These are phyloP conservation scores for Clusia tigrina DNA, from an alignment of 2,888 invertebrate genomes.

Conservation along the genomic window DNA sequence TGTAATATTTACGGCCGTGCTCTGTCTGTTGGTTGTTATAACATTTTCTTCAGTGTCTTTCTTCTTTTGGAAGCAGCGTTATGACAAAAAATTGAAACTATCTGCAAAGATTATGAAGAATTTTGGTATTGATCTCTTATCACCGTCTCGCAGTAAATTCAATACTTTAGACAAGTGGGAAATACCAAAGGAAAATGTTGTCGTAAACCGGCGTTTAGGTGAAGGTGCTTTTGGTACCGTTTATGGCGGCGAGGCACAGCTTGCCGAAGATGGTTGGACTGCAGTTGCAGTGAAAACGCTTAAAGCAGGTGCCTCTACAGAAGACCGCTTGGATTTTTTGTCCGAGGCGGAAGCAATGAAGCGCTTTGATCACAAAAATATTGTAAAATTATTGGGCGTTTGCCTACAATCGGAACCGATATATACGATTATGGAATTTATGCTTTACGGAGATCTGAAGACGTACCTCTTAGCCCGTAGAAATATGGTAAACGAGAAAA, in stretches of 20 bases:
- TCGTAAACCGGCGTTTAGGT: slow-evolving; percentile 84
- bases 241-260: slow-evolving; percentile 82
- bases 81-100: slow-evolving; percentile 72
- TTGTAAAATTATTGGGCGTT: slow-evolving; percentile 84
- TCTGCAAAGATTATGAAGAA: slow-evolving; percentile 76
- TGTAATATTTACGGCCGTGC: slow-evolving; percentile 70
- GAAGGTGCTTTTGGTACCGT: slow-evolving; percentile 94
- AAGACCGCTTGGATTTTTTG: slow-evolving; percentile 89
- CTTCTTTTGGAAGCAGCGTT: slow-evolving; percentile 72
- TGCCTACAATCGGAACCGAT: slow-evolving; percentile 88
- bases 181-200: slow-evolving; percentile 81
- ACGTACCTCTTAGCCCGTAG: slow-evolving; percentile 86
- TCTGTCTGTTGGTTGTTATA: slow-evolving; percentile 66
- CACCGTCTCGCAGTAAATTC: slow-evolving; percentile 64
- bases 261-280: slow-evolving; percentile 74
- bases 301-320: slow-evolving; percentile 81
- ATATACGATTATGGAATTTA: slow-evolving; percentile 92
- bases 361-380: slow-evolving; percentile 88
- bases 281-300: slow-evolving; percentile 90
- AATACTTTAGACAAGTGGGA: slow-evolving; percentile 85
- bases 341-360: slow-evolving; percentile 96
- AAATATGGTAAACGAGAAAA: slow-evolving; percentile 76
- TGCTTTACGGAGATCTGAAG: slow-evolving; percentile 92
- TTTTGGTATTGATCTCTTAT: slow-evolving; percentile 72
- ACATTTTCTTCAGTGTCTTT: slow-evolving; percentile 68